These are phyloP conservation scores for Notiomystis cincta DNA, from an alignment of 2,113 vertebrate genomes.

Conservation along the genomic window DNA sequence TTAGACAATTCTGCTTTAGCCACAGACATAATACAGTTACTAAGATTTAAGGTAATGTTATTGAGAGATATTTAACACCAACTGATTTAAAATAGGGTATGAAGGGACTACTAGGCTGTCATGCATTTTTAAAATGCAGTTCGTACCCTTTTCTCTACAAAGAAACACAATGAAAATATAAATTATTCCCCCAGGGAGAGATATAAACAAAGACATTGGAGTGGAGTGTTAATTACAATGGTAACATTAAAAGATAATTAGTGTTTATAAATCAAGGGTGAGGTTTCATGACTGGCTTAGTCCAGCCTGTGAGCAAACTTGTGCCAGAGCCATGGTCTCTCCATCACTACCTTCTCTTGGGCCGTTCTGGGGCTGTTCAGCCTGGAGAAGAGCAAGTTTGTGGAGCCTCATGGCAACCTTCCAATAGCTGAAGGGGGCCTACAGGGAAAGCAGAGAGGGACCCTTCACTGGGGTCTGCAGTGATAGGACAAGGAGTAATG, in stretches of 20 bases:
- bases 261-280: background rate
- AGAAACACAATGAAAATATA: conserved; percentile 38
- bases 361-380: background rate
- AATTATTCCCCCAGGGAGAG: background rate
- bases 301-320: background rate
- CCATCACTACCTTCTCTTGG: background rate
- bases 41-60: background rate
- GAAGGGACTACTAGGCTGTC: background rate
- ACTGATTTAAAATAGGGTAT: background rate
- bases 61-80: background rate
- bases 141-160: background rate
- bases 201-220: background rate
- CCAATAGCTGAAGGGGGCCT: background rate
- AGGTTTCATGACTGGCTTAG: background rate
- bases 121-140: background rate
- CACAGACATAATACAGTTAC: background rate
- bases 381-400: background rate
- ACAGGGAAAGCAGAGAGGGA: background rate
- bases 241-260: conserved; percentile 10
- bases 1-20: background rate
- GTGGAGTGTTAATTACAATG: background rate
- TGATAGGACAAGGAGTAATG: background rate
- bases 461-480: background rate
- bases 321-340: background rate
- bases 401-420: background rate